Base-by-base conservation (phyloP, 2,888 invertebrate species). In the Cheilosia vulpina region DNA sequence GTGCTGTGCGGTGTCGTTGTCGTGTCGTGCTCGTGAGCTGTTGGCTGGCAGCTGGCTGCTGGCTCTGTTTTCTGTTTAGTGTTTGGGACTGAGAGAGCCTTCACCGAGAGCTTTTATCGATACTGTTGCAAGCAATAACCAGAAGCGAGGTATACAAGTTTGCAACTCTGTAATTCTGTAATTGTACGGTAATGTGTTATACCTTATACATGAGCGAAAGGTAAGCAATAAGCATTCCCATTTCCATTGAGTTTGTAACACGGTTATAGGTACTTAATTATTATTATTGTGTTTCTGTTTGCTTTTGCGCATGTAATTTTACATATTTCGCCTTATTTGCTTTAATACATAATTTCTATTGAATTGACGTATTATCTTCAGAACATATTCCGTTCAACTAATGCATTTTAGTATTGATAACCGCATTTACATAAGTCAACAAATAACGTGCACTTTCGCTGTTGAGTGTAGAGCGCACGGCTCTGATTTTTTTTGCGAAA, bases 181-280 rank as follows among this genome's bases (percentile, higher is more conserved):
- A 63, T 31, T 50, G 17, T 7, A n/a, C 11, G 45, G 21, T 60
- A 75, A 77, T 81, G 81, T 85, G 85, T 85, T 85, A 81, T 76
- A 81, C 62, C 81, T 85, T 85, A 81, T 76, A 81, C 62, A 66
- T 68, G 81, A 85, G 77, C 72, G 60, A 77, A 81, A 85, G 81
- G 85, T 85, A 76, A 81, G 80, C 65, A 78, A 27, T 31, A 31
- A 31, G 31, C 7, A 9, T 65, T 68, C 21, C 6, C 58, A 50
- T 68, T 55, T n/a, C 7, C 13, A 57, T 52, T 24, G 1, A 60
- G 50, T 60, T 80, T 80, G 60, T 55, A 63, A 66, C 58, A 38
- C 38, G 38, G 38, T 38, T 13, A 38, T 38, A 6, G 6, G 31
- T 31, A 13, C 38, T 38, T 38, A 13, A 13, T 38, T 38, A 13